A percentile compares a stretch with the other conserved stretches of the same genome.
Conservation (phyloP, 2,113 vertebrate species). For the Gobius niger region DNA sequence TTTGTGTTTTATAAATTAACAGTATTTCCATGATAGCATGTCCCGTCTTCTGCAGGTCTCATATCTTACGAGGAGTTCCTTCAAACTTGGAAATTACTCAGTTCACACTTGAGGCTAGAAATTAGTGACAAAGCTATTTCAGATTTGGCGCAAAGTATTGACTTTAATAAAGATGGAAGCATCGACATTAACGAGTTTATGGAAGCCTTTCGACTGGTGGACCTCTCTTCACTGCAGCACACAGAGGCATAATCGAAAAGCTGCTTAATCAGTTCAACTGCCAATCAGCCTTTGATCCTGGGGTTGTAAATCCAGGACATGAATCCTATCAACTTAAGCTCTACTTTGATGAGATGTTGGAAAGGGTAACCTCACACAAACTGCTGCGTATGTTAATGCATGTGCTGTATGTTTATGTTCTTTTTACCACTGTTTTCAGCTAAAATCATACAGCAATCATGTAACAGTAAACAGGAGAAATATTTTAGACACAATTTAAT, state of each 20-base stretch:
- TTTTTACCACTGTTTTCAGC: too few relatives aligned
- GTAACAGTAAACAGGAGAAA: too few relatives aligned
- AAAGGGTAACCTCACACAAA: slow-evolving; percentile 23
- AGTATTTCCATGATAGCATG: neutral
- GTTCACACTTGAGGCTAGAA: slow-evolving; percentile 84
- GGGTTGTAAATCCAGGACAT: slow-evolving; percentile 39
- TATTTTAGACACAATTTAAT: slow-evolving; percentile 52
- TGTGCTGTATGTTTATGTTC: too few relatives aligned
- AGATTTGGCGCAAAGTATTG: slow-evolving; percentile 87
- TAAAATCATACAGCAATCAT: too few relatives aligned
- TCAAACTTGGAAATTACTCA: slow-evolving; percentile 91
- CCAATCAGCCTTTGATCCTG: slow-evolving; percentile 42
- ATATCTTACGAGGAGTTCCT: slow-evolving; percentile 92
- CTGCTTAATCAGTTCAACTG: slow-evolving; percentile 58
- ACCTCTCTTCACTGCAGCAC: slow-evolving; percentile 55
- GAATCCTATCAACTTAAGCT: slow-evolving; percentile 67
- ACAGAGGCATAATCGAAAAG: slow-evolving; percentile 47
- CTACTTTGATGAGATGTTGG: slow-evolving; percentile 56
- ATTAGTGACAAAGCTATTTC: slow-evolving; percentile 82
- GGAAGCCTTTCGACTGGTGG: slow-evolving; percentile 90
- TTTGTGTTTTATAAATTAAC: neutral
- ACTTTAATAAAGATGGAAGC: slow-evolving; percentile 94
- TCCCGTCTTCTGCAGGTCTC: slow-evolving; percentile 72
- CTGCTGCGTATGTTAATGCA: neutral
- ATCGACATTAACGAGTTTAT: slow-evolving; percentile 97